phyloP scores from a whole-genome alignment of 2,797 vertebrate species.

The Sebastolobus altivelis region DNA sequence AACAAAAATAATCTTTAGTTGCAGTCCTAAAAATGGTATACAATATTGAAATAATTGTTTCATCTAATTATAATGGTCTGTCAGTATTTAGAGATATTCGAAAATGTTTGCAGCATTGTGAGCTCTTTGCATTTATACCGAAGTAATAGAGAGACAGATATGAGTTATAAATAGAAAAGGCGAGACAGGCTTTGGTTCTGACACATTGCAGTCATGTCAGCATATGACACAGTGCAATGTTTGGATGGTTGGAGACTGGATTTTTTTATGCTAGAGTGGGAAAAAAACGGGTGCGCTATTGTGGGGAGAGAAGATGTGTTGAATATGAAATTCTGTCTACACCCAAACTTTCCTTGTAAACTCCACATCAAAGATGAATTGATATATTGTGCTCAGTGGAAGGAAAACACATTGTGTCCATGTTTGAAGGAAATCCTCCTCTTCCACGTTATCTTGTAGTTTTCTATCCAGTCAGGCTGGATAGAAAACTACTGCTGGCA shows the following conservation, averaged over 20 bases:
- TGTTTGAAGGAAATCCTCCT: slow-evolving; percentile 22
- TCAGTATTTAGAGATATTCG: background rate
- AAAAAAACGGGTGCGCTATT: slow-evolving; percentile 22
- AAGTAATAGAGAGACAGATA: background rate
- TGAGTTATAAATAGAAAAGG: slow-evolving; percentile 44
- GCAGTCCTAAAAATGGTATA: background rate
- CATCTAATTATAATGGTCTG: background rate
- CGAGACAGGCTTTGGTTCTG: slow-evolving; percentile 24
- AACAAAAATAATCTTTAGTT: background rate
- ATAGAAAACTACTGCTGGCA: slow-evolving; percentile 26
- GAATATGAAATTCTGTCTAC: slow-evolving; percentile 40
- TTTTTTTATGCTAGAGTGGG: slow-evolving; percentile 9
- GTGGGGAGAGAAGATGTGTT: slow-evolving; percentile 17
- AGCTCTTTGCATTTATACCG: background rate
- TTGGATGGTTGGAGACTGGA: slow-evolving; percentile 36
- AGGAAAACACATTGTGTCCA: background rate
- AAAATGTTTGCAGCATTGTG: background rate
- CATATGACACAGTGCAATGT: background rate
- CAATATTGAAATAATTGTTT: background rate
- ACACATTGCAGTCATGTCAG: slow-evolving; percentile 31
- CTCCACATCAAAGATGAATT: slow-evolving; percentile 25
- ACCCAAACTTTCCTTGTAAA: slow-evolving; percentile 26
- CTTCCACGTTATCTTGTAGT: slow-evolving; percentile 9
- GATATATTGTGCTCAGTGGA: slow-evolving; percentile 9
- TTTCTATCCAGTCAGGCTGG: slow-evolving; percentile 25